These are phyloP conservation scores for Agrochola circellaris DNA, from an alignment of 2,888 invertebrate genomes.

Conservation along the genomic window DNA sequence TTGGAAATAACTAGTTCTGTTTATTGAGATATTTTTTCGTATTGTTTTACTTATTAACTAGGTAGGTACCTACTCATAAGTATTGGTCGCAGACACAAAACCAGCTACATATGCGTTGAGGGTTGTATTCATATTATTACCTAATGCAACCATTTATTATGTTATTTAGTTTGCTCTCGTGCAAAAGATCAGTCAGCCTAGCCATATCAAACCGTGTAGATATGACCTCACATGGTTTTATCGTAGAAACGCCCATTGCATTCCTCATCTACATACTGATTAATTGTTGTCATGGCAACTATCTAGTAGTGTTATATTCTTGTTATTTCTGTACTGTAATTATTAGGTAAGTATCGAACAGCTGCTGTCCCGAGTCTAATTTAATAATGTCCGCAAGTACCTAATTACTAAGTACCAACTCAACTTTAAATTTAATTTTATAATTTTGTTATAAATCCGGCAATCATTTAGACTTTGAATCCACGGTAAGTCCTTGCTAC, in stretches of 20 bases:
- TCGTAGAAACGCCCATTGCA: background rate
- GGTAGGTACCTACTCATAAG: too few relatives aligned
- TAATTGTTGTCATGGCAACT: background rate
- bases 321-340: background rate
- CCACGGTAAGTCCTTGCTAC: too few relatives aligned
- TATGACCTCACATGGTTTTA: background rate
- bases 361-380: too few relatives aligned
- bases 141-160: background rate
- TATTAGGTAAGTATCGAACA: too few relatives aligned
- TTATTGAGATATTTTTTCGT: background rate
- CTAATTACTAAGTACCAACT: too few relatives aligned
- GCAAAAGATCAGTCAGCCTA: background rate
- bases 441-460: too few relatives aligned
- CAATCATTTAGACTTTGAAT: too few relatives aligned
- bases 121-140: background rate
- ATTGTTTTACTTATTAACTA: background rate
- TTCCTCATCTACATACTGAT: too few relatives aligned
- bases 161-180: background rate
- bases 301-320: background rate
- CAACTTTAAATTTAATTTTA: too few relatives aligned
- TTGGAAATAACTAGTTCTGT: background rate
- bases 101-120: background rate
- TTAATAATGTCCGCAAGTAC: too few relatives aligned
- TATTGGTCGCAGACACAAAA: background rate
- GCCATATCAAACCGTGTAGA: background rate